These are phyloP conservation scores for Euthynnus affinis DNA, from an alignment of 2,797 vertebrate genomes.

Conservation along the genomic window DNA sequence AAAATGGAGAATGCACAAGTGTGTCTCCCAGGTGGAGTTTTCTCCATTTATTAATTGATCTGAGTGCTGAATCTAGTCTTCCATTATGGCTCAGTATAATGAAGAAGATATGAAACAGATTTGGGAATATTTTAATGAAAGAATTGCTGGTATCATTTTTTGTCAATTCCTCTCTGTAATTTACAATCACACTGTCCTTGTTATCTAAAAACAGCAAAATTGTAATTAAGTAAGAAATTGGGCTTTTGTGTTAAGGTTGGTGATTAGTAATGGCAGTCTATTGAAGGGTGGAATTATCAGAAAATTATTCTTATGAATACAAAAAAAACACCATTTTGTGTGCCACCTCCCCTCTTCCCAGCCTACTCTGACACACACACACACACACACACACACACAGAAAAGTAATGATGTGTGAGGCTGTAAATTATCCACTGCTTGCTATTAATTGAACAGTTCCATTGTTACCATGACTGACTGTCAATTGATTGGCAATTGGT, in stretches of 20 bases:
- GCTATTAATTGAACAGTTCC: conserved; percentile 94
- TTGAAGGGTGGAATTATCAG: conserved; percentile 80
- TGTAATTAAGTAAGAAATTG: conserved; percentile 81
- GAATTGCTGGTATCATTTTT: conserved; percentile 73
- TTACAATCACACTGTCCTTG: conserved; percentile 65
- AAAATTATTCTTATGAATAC: conserved; percentile 72
- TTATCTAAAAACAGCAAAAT: conserved; percentile 76
- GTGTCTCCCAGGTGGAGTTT: conserved; percentile 81
- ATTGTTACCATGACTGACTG: conserved; percentile 92
- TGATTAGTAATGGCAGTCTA: conserved; percentile 77
- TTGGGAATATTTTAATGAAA: conserved; percentile 81
- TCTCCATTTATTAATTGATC: conserved; percentile 85
- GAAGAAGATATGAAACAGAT: conserved; percentile 78
- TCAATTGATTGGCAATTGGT: conserved; percentile 87
- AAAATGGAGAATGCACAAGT: conserved; percentile 74
- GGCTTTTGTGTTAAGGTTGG: conserved; percentile 76
- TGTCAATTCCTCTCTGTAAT: conserved; percentile 66
- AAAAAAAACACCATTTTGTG: conserved; percentile 41
- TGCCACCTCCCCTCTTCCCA: not conserved
- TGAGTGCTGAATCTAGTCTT: conserved; percentile 73
- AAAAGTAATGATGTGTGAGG: conserved; percentile 85
- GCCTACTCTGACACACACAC: not conserved
- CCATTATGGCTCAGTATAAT: conserved; percentile 75
- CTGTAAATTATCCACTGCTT: conserved; percentile 88
- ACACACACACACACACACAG: conserved; percentile 34